phyloP scores from a whole-genome alignment of 2,888 invertebrate genomes.

The Amorpha juglandis region DNA sequence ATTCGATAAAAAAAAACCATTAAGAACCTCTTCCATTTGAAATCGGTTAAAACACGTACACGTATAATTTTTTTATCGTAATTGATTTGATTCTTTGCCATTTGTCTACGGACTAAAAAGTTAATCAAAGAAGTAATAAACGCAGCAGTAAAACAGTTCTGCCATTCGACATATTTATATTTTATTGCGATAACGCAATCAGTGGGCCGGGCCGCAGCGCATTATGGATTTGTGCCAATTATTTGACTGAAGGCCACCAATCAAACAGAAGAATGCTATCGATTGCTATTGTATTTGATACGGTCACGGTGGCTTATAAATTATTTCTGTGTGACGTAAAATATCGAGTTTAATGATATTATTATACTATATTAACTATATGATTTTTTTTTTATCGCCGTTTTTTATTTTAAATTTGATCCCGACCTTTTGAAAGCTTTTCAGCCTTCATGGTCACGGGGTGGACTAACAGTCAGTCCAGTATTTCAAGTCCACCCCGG shows the following conservation, averaged over 20 bases:
- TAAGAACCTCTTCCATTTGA: too few species aligned
- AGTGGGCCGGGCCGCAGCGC: neutral
- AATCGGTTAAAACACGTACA: too few species aligned
- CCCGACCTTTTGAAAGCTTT: too few species aligned
- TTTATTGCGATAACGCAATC: slow-evolving; percentile 19
- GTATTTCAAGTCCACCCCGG: too few species aligned
- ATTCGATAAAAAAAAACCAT: too few species aligned
- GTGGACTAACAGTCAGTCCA: too few species aligned
- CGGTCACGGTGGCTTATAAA: slow-evolving; percentile 7
- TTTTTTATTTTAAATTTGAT: too few species aligned
- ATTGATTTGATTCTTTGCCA: neutral
- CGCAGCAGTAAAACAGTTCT: neutral
- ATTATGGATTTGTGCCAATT: slow-evolving; percentile 19
- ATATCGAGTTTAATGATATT: neutral
- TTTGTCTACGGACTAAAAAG: slow-evolving; percentile 14
- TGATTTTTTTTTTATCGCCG: too few species aligned
- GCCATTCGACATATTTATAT: slow-evolving; percentile 20
- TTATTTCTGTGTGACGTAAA: neutral
- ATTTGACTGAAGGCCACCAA: slow-evolving; percentile 22
- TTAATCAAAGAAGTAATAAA: slow-evolving; percentile 13
- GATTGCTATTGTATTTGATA: slow-evolving; percentile 22
- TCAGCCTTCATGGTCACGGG: too few species aligned
- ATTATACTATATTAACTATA: too few species aligned
- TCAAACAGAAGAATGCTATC: slow-evolving; percentile 26
- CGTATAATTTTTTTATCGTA: neutral